Percentiles rank a stretch among this genome's conserved stretches.
phyloP scores from a whole-genome alignment of 92 coral and sea anemone genomes.

The Anthopleura xanthogrammica region DNA sequence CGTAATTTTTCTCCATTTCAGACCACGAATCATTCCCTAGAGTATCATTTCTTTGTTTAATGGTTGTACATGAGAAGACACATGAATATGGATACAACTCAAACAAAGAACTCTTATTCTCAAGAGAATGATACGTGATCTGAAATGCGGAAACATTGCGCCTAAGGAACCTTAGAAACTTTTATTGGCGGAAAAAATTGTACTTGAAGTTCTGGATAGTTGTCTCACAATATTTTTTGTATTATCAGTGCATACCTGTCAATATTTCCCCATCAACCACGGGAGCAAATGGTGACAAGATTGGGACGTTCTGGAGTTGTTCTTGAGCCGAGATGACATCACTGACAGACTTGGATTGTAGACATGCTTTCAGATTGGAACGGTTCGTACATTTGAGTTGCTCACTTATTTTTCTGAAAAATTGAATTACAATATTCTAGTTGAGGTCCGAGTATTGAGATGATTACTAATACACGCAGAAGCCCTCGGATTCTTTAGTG shows the following conservation, averaged over 20 bases:
- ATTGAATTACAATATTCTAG: too few relatives aligned
- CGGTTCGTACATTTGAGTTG: constrained; percentile 13
- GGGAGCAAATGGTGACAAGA: constrained; percentile 35
- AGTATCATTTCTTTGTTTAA: too few relatives aligned
- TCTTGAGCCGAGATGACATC: constrained; percentile 30
- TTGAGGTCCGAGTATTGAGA: too few relatives aligned
- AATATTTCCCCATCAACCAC: constrained; percentile 25
- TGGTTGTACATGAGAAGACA: too few relatives aligned
- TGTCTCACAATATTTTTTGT: too few relatives aligned
- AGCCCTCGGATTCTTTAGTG: too few relatives aligned
- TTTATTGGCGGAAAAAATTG: not conserved
- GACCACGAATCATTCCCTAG: too few relatives aligned
- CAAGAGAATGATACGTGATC: not conserved
- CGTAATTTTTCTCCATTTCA: too few relatives aligned
- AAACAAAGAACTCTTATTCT: not conserved
- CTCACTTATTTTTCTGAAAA: constrained; percentile 14
- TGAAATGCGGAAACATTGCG: not conserved
- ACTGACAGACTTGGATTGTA: constrained; percentile 14
- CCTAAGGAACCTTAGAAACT: too few relatives aligned
- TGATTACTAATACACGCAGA: too few relatives aligned
- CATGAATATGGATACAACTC: not conserved
- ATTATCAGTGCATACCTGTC: constrained; percentile 10
- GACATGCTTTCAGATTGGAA: constrained; percentile 18
- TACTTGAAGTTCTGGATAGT: too few relatives aligned
- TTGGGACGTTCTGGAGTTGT: constrained; percentile 19